phyloP scores from a whole-genome alignment of 1,140 invertebrate genomes.

The Stegodyphus dumicola region DNA sequence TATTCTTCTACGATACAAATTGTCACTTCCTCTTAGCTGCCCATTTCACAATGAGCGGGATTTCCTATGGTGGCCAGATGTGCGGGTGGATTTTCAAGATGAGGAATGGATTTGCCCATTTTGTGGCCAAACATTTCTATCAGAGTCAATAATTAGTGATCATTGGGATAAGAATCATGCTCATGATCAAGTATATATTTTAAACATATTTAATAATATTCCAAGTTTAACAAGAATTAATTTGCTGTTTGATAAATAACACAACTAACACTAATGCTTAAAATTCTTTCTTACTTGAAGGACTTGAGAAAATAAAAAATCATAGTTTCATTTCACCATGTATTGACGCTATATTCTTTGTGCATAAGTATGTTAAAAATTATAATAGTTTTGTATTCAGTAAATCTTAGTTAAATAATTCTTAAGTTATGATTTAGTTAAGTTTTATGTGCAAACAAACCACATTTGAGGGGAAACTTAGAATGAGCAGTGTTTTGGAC shows the following conservation, averaged over 20 bases:
- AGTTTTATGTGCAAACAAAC: no score
- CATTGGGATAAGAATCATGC: conserved; percentile 90
- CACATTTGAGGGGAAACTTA: no score
- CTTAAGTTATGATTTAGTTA: no score
- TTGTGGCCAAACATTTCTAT: conserved; percentile 91
- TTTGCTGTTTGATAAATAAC: no score
- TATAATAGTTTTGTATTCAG: no score
- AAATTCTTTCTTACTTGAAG: no score
- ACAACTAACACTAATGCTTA: no score
- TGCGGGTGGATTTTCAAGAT: conserved; percentile 75
- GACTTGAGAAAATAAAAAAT: background rate
- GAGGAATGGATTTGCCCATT: conserved; percentile 86
- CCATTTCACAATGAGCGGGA: conserved; percentile 88
- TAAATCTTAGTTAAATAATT: no score
- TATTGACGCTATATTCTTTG: no score
- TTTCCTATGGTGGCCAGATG: conserved; percentile 72
- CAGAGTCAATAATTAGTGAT: conserved; percentile 85
- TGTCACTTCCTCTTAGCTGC: conserved; percentile 86
- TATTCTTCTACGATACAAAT: conserved; percentile 84
- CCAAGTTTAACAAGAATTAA: no score
- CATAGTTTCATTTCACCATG: background rate
- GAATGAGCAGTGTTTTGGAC: no score
- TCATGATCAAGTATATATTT: background rate
- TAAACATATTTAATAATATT: background rate
- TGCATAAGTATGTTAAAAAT: no score